These are phyloP conservation scores for Andricus grossulariae DNA, from an alignment of 1,140 invertebrate genomes.

Conservation along the genomic window DNA sequence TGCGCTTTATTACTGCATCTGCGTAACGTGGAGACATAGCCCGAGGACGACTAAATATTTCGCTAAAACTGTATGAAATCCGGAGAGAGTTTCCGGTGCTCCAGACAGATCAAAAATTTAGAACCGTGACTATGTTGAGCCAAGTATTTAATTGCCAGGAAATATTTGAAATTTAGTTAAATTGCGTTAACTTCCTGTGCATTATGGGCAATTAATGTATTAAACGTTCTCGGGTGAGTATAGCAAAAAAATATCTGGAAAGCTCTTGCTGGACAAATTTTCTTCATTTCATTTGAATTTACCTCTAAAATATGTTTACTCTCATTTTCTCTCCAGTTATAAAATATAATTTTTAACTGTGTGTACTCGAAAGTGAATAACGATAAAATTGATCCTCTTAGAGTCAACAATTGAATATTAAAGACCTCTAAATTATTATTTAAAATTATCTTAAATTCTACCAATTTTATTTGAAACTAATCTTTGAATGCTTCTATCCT, in stretches of 20 bases:
- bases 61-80: background rate
- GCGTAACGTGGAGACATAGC: conserved; percentile 1
- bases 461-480: no score
- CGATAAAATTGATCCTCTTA: no score
- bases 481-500: no score
- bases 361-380: no score
- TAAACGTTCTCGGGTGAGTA: background rate
- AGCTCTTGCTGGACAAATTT: no score
- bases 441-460: no score
- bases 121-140: background rate
- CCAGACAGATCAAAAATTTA: conserved; percentile 3
- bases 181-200: background rate
- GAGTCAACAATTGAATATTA: no score
- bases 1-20: conserved; percentile 11
- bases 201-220: conserved; percentile 2
- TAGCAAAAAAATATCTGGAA: background rate
- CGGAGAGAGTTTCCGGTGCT: conserved; percentile 6
- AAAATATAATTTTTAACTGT: no score
- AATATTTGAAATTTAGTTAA: conserved; percentile 10
- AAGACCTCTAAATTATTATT: no score
- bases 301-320: no score
- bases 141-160: conserved; percentile 18
- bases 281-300: no score
- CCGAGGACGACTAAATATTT: conserved; percentile 11
- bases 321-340: no score